A percentile compares a stretch with the other conserved stretches of the same genome.
Evolutionary conservation across 2,797 vertebrate species (phyloP).

Genomic region (Hoplostethus atlanticus): DNA sequence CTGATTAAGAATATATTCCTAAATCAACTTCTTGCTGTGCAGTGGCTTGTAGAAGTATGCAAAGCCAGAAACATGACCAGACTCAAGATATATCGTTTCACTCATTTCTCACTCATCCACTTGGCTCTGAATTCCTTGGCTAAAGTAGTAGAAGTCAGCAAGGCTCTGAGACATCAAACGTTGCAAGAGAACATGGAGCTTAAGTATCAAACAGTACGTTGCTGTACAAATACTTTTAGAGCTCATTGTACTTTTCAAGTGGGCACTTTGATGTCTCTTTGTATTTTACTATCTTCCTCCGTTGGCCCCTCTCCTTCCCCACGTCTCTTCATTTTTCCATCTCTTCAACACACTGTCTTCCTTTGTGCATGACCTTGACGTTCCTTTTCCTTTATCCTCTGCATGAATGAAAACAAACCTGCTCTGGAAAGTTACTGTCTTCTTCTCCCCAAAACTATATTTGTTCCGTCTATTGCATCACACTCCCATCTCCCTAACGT

Average conservation of each 20-base stretch:
- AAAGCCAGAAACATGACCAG: background rate
- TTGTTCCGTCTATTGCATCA: conserved; percentile 36
- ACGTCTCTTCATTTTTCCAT: background rate
- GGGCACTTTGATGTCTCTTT: conserved; percentile 26
- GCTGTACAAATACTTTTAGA: conserved; percentile 56
- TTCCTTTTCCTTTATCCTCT: conserved; percentile 12
- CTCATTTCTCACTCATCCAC: too few species aligned
- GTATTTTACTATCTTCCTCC: conserved; percentile 33
- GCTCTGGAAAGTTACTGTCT: conserved; percentile 21
- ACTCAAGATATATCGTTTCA: too few species aligned
- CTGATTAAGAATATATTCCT: background rate
- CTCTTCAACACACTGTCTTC: conserved; percentile 24
- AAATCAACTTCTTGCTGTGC: background rate
- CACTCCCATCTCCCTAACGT: conserved; percentile 19
- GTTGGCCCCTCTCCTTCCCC: conserved; percentile 10
- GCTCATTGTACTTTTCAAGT: conserved; percentile 31
- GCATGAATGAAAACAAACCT: conserved; percentile 63
- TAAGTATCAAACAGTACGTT: conserved; percentile 49
- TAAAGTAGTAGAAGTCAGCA: background rate
- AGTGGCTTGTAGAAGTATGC: background rate
- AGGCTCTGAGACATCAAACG: background rate
- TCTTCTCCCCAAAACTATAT: background rate
- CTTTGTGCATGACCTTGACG: conserved; percentile 10
- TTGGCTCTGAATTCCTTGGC: background rate
- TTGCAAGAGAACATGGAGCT: background rate